These are phyloP conservation scores for Sebastes miniatus DNA, from an alignment of 2,797 vertebrate genomes.

Conservation along the genomic window DNA sequence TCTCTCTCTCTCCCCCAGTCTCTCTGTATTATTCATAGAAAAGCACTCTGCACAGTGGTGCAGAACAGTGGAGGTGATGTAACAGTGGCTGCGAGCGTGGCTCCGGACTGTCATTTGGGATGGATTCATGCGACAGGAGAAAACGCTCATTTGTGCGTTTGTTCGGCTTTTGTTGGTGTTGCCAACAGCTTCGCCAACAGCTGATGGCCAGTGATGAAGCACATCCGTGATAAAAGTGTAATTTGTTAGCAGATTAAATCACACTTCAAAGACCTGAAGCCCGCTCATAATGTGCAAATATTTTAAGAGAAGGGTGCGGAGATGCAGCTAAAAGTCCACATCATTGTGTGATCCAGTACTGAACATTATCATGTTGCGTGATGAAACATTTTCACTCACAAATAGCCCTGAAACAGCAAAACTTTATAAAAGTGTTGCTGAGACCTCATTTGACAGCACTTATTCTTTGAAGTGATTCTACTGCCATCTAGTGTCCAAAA, in stretches of 20 bases:
- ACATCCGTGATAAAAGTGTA: neutral
- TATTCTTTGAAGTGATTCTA: neutral
- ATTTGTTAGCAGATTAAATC: neutral
- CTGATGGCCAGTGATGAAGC: neutral
- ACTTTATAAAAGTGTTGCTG: neutral
- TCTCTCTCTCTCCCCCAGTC: slow-evolving; percentile 32
- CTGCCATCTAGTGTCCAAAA: slow-evolving; percentile 55
- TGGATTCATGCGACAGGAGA: slow-evolving; percentile 59
- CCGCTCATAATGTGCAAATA: neutral
- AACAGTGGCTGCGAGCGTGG: slow-evolving; percentile 65
- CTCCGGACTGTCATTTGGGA: slow-evolving; percentile 61
- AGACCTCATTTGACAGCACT: neutral
- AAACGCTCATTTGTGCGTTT: slow-evolving; percentile 9
- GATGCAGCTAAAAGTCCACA: neutral
- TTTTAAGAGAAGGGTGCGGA: neutral
- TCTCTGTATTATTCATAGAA: slow-evolving; percentile 82
- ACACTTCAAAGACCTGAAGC: neutral
- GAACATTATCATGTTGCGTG: neutral
- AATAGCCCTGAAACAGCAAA: neutral
- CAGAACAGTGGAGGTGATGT: slow-evolving; percentile 77
- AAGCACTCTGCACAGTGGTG: slow-evolving; percentile 80
- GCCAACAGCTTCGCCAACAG: slow-evolving; percentile 11
- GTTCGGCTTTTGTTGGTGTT: slow-evolving; percentile 22
- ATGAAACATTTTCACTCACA: neutral
- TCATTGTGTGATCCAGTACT: neutral